Conservation (phyloP, 2,888 invertebrate species). For the Agonopterix arenella region DNA sequence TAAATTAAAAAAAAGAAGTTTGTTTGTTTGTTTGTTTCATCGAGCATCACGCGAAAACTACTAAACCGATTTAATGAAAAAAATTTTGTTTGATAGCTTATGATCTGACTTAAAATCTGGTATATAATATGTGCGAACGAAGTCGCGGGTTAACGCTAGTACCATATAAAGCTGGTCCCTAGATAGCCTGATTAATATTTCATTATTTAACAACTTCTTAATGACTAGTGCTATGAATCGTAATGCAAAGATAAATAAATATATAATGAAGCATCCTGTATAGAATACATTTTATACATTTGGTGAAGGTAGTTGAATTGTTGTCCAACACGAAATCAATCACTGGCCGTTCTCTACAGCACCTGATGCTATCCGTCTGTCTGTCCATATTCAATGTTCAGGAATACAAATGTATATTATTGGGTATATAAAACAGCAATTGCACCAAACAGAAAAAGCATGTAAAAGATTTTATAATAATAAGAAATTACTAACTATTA, state of each 20-base stretch:
- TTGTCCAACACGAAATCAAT: conserved; percentile 52
- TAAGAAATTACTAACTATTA: background rate
- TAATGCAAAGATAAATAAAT: background rate
- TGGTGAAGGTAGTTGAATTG: conserved; percentile 29
- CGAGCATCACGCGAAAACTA: no score
- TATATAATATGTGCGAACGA: no score
- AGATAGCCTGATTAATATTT: background rate
- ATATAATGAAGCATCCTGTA: conserved; percentile 35
- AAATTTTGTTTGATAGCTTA: no score
- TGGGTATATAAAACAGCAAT: background rate
- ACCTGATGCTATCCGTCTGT: conserved; percentile 45
- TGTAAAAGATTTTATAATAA: background rate
- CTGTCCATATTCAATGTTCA: background rate
- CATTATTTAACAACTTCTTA: background rate
- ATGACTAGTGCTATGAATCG: background rate
- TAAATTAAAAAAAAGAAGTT: no score
- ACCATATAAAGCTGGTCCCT: no score
- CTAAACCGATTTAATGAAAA: no score
- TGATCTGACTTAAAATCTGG: no score
- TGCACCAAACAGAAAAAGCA: background rate
- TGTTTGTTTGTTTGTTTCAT: no score
- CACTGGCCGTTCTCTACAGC: conserved; percentile 37
- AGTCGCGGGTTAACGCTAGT: no score
- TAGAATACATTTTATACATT: conserved; percentile 31
- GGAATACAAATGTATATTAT: background rate